phyloP scores from a whole-genome alignment of 1,140 invertebrate genomes.

The Panulirus ornatus region DNA sequence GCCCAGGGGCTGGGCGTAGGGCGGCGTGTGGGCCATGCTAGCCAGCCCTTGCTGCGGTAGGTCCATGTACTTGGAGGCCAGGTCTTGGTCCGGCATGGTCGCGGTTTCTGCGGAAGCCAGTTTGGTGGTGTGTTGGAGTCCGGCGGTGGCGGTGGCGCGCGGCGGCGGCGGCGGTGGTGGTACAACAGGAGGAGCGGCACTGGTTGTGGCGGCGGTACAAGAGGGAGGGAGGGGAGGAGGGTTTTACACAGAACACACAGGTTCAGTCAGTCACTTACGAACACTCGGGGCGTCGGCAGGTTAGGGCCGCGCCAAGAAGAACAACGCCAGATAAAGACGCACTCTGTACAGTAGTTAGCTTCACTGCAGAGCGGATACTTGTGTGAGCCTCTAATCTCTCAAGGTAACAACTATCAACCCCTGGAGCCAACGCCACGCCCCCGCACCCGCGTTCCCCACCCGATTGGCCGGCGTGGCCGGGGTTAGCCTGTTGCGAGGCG shows the following conservation, averaged over 20 bases:
- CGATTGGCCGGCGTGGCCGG: conserved; percentile 47
- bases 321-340: conserved; percentile 64
- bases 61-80: conserved; percentile 75
- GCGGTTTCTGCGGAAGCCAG: conserved; percentile 74
- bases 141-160: conserved; percentile 1
- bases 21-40: conserved; percentile 73
- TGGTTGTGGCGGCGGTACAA: no score
- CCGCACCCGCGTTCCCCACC: conserved; percentile 22
- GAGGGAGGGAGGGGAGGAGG: no score
- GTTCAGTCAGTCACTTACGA: no score
- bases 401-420: conserved; percentile 62
- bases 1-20: conserved; percentile 73
- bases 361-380: conserved; percentile 64
- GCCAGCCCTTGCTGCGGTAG: conserved; percentile 68
- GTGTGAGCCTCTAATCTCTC: conserved; percentile 49
- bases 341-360: conserved; percentile 66
- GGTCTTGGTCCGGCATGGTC: conserved; percentile 73
- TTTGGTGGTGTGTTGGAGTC: conserved; percentile 48
- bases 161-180: background rate
- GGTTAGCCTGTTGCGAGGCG: conserved; percentile 46
- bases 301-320: conserved; percentile 39
- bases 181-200: background rate
- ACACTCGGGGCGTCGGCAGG: background rate
- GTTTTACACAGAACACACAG: no score
- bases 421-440: conserved; percentile 62